Conservation (phyloP, 2,113 vertebrate genomes). For the Oncorhynchus kisutch region DNA sequence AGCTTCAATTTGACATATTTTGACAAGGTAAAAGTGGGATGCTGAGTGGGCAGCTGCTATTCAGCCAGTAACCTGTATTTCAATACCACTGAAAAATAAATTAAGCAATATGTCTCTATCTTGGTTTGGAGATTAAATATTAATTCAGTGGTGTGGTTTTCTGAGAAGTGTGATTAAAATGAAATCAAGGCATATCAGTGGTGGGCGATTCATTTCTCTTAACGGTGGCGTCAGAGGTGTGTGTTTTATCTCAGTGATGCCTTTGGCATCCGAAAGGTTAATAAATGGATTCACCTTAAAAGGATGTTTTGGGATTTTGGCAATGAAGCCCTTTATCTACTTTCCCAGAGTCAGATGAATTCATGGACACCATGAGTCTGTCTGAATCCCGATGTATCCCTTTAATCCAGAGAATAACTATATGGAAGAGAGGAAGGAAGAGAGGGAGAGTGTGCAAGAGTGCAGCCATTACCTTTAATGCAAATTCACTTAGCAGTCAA, state of each 20-base stretch:
- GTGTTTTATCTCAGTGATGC: conserved; percentile 52
- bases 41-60: background rate
- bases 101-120: conserved; percentile 36
- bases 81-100: conserved; percentile 39
- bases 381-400: too few relatives aligned
- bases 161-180: conserved; percentile 66
- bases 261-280: conserved; percentile 71
- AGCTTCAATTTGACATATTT: background rate
- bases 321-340: too few relatives aligned
- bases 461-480: conserved; percentile 50
- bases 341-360: too few relatives aligned
- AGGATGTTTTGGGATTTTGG: background rate
- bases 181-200: conserved; percentile 65
- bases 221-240: conserved; percentile 47
- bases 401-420: background rate
- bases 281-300: conserved; percentile 69
- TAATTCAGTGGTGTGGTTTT: conserved; percentile 19
- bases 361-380: too few relatives aligned
- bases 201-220: conserved; percentile 67
- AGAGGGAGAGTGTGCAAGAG: conserved; percentile 52
- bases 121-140: conserved; percentile 39
- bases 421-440: conserved; percentile 16
- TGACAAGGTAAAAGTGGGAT: background rate
- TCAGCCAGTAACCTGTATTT: conserved; percentile 32
- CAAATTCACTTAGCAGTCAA: conserved; percentile 50